Evolutionary conservation across 2,113 vertebrate species (phyloP).

Genomic region (Bubo bubo): DNA sequence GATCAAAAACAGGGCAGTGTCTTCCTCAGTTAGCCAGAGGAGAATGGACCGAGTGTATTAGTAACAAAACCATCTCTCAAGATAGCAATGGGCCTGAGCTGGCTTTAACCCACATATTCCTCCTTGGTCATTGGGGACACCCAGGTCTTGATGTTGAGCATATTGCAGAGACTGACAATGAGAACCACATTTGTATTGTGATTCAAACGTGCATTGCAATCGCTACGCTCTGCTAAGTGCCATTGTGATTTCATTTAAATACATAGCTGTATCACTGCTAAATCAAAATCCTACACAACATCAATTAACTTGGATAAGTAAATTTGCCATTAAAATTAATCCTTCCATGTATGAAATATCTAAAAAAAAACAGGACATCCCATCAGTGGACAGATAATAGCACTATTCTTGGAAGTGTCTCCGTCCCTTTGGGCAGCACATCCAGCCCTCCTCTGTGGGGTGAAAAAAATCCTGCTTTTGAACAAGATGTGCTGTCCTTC

Average conservation of each 20-base stretch:
- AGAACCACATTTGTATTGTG: not conserved
- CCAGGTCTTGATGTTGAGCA: not conserved
- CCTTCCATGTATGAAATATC: too few species aligned
- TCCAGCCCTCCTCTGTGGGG: not conserved
- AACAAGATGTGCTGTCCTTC: not conserved
- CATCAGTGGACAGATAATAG: slow-evolving; percentile 50
- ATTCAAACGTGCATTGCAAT: not conserved
- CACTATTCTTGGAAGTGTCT: slow-evolving; percentile 39
- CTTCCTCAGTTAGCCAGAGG: not conserved
- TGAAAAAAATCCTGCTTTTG: not conserved
- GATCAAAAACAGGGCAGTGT: fast-evolving
- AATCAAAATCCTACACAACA: too few species aligned
- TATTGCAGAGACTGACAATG: not conserved
- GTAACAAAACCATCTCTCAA: not conserved
- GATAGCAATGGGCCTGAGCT: not conserved
- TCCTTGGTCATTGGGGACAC: not conserved
- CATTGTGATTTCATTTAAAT: not conserved
- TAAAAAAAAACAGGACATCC: not conserved
- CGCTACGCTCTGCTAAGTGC: not conserved
- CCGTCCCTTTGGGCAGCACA: not conserved
- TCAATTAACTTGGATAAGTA: too few species aligned
- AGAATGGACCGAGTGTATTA: fast-evolving
- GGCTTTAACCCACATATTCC: not conserved
- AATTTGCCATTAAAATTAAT: slow-evolving; percentile 12
- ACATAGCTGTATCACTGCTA: too few species aligned